phyloP scores from a whole-genome alignment of 2,797 vertebrate species.

The Rhinogobio ventralis region DNA sequence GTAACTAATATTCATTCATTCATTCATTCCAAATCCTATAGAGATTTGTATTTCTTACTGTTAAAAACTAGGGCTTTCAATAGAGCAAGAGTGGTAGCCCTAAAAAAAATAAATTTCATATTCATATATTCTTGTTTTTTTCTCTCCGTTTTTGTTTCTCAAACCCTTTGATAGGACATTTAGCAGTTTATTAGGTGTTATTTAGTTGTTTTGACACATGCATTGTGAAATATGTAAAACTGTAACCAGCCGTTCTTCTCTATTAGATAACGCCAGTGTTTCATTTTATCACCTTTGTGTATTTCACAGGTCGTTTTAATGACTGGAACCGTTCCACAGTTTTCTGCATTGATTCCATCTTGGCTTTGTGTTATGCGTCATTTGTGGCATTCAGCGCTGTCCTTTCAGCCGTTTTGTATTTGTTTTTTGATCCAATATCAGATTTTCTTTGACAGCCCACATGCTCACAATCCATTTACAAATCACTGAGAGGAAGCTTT shows the following conservation, averaged over 20 bases:
- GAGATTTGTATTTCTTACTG: not conserved
- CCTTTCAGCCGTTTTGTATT: not conserved
- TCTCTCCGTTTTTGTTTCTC: no score
- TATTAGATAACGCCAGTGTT: not conserved
- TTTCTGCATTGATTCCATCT: not conserved
- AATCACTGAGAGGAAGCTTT: constrained; percentile 12
- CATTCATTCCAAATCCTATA: not conserved
- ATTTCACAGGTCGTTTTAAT: not conserved
- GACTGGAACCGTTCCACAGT: not conserved
- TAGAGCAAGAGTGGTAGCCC: not conserved
- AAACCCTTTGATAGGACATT: not conserved
- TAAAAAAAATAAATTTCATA: not conserved
- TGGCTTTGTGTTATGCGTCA: not conserved
- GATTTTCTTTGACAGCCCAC: not conserved
- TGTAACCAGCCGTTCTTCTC: no score
- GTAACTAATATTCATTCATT: no score
- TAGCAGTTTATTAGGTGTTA: not conserved
- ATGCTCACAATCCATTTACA: constrained; percentile 11
- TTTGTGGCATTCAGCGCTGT: not conserved
- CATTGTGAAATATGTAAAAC: not conserved
- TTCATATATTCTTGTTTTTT: no score
- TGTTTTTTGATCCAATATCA: not conserved
- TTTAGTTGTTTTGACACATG: not conserved
- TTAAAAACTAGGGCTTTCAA: not conserved
- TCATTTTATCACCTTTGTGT: not conserved